These are phyloP conservation scores for Holacanthella duospinosa DNA, from an alignment of 2,888 invertebrate species.

Conservation along the genomic window DNA sequence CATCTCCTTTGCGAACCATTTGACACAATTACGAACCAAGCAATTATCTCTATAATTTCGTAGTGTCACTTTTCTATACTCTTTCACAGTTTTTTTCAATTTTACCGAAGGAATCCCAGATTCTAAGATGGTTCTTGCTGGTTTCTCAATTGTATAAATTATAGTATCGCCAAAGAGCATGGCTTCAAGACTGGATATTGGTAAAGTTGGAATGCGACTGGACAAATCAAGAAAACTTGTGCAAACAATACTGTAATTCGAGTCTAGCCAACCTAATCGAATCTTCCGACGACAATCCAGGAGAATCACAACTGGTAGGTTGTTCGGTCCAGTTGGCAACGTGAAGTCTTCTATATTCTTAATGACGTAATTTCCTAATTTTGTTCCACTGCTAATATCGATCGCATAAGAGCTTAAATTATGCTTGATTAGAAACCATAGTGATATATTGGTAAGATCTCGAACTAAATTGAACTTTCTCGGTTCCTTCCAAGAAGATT, in stretches of 20 bases:
- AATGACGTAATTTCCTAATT: constrained; percentile 23
- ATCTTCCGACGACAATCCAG: constrained; percentile 19
- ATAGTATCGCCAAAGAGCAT: constrained; percentile 26
- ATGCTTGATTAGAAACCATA: constrained; percentile 28
- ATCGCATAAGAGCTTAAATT: constrained; percentile 27
- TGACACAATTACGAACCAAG: not conserved
- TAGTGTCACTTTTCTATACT: not conserved
- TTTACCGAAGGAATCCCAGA: not conserved
- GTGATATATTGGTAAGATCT: constrained; percentile 12
- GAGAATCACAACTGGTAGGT: constrained; percentile 19
- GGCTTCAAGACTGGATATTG: not conserved
- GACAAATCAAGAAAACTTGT: not conserved
- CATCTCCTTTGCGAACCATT: not conserved
- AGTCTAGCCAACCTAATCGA: constrained; percentile 31
- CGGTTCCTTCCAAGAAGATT: constrained; percentile 31
- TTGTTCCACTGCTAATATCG: constrained; percentile 23
- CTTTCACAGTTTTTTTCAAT: not conserved
- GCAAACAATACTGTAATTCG: constrained; percentile 15
- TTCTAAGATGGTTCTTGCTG: no score
- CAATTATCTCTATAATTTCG: not conserved
- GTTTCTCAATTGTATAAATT: constrained; percentile 15
- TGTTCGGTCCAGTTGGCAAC: constrained; percentile 18
- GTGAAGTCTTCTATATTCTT: constrained; percentile 29
- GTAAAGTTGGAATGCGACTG: not conserved
- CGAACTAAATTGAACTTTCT: constrained; percentile 19